phyloP scores from a whole-genome alignment of 2,888 invertebrate species.

The Plagiodera versicolora region DNA sequence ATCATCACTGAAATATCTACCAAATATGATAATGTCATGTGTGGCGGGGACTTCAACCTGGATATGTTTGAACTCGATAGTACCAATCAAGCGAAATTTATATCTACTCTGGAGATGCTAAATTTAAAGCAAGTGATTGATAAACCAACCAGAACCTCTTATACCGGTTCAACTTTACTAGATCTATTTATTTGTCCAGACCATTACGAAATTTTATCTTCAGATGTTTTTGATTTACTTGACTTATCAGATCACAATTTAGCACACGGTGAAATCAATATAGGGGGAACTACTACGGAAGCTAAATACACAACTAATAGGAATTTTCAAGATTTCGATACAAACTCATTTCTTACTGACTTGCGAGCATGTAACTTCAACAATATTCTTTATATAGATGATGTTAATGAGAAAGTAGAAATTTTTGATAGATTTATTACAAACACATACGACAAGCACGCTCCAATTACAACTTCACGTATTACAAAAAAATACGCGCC shows the following conservation, averaged over 20 bases:
- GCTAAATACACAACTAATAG: not conserved
- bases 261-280: not conserved
- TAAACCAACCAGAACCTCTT: not conserved
- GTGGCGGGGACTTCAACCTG: constrained; percentile 5
- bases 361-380: not conserved
- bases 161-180: constrained; percentile 1
- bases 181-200: not conserved
- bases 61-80: constrained; percentile 1
- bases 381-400: constrained; percentile 2
- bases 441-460: not conserved
- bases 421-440: not conserved
- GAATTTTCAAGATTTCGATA: not conserved
- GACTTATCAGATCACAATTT: constrained; percentile 1
- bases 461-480: not conserved
- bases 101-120: not conserved
- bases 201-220: not conserved
- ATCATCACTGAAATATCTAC: not conserved
- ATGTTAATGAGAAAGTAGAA: constrained; percentile 2
- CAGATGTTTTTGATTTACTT: constrained; percentile 1
- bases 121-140: not conserved
- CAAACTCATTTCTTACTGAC: not conserved
- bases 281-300: not conserved
- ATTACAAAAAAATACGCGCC: constrained; percentile 2
- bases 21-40: constrained; percentile 3
- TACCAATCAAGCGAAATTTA: not conserved